Conservation (phyloP, 2,888 invertebrate genomes). For the Cryptus viduatorius region DNA sequence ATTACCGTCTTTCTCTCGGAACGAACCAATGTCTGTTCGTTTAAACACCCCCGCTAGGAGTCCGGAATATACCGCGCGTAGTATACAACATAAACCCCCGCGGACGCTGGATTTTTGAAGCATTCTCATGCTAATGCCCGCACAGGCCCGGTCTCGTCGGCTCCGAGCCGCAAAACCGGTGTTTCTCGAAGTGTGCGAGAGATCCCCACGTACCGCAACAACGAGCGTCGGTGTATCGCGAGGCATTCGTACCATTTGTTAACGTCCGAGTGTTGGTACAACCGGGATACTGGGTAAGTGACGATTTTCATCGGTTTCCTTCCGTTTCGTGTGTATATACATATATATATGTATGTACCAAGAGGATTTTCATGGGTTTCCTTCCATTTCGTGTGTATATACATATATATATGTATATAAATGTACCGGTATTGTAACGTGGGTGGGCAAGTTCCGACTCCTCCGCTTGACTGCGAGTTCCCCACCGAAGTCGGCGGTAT, state of each 20-base stretch:
- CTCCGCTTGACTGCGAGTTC: conserved; percentile 46
- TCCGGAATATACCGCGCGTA: conserved; percentile 32
- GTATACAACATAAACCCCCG: conserved; percentile 41
- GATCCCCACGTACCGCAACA: conserved; percentile 28
- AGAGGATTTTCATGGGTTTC: conserved; percentile 21
- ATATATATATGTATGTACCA: not conserved
- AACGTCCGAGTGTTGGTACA: conserved; percentile 3
- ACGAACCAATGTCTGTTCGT: conserved; percentile 67
- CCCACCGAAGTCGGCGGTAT: conserved; percentile 66
- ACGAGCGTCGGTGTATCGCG: conserved; percentile 46
- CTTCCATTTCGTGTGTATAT: not conserved
- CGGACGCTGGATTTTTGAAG: conserved; percentile 74
- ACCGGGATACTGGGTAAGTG: conserved; percentile 13
- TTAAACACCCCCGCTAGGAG: conserved; percentile 60
- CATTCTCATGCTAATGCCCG: conserved; percentile 79
- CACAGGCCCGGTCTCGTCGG: conserved; percentile 56
- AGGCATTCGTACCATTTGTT: conserved; percentile 51
- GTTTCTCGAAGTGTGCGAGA: conserved; percentile 54
- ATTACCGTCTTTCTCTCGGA: conserved; percentile 71
- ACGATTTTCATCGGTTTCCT: conserved; percentile 17
- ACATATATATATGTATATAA: not conserved
- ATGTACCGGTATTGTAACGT: conserved; percentile 25
- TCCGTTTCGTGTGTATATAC: not conserved
- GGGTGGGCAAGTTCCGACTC: not conserved
- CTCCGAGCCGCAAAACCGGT: conserved; percentile 61